phyloP scores from a whole-genome alignment of 2,888 invertebrate species.

The Hecatera dysodea region DNA sequence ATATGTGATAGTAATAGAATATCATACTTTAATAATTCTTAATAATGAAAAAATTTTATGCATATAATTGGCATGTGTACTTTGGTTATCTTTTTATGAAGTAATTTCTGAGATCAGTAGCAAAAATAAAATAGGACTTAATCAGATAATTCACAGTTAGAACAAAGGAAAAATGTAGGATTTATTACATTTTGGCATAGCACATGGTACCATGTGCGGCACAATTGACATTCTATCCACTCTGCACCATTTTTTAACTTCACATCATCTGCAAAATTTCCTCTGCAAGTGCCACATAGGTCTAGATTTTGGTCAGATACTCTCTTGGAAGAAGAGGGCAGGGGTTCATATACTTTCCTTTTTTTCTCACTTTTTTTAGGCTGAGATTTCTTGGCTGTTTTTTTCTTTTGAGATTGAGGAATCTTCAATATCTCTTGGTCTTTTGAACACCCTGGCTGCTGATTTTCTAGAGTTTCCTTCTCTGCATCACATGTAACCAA shows the following conservation, averaged over 20 bases:
- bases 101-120: conserved; percentile 8
- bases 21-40: conserved; percentile 11
- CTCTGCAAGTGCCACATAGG: conserved; percentile 7
- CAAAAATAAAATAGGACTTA: conserved; percentile 9
- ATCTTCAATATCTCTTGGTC: conserved; percentile 5
- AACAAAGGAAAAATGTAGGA: conserved; percentile 13
- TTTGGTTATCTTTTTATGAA: conserved; percentile 8
- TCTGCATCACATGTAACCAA: conserved; percentile 5
- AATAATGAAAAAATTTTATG: conserved; percentile 1
- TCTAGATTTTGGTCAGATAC: conserved; percentile 6
- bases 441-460: background rate
- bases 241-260: conserved; percentile 9
- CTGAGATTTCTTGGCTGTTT: conserved; percentile 7
- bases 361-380: conserved; percentile 8
- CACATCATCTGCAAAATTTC: background rate
- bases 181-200: conserved; percentile 10
- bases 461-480: background rate
- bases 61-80: conserved; percentile 1
- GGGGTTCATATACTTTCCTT: background rate
- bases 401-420: conserved; percentile 10
- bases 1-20: conserved; percentile 11
- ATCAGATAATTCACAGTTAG: conserved; percentile 14
- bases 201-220: conserved; percentile 13
- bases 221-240: conserved; percentile 11
- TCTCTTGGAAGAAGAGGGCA: conserved; percentile 3